A percentile compares a stretch with the other conserved stretches of the same genome.
Conservation (phyloP, 2,888 invertebrate genomes). For the Gandaritis pyraliata region DNA sequence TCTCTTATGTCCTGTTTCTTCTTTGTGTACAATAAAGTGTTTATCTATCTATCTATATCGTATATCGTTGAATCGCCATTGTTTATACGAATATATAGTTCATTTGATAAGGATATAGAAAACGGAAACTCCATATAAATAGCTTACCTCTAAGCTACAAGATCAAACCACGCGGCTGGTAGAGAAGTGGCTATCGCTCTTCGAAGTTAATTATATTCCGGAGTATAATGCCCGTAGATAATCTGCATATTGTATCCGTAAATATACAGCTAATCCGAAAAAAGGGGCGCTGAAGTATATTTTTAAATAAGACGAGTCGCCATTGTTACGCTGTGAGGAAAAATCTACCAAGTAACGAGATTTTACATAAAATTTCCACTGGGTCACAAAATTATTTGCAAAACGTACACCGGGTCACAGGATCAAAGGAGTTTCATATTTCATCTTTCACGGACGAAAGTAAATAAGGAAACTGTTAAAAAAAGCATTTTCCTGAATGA, state of each 20-base stretch:
- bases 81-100: too few species aligned
- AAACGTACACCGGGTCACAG: conserved; percentile 3
- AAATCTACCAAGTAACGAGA: not conserved
- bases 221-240: not conserved
- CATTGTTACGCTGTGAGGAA: not conserved
- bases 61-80: too few species aligned
- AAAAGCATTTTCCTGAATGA: conserved; percentile 14
- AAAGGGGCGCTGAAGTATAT: conserved; percentile 1
- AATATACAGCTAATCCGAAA: conserved; percentile 6
- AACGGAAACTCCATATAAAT: too few species aligned
- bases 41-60: too few species aligned
- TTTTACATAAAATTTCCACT: not conserved
- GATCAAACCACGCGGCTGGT: too few species aligned
- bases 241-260: conserved; percentile 3
- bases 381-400: not conserved
- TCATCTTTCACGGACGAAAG: conserved; percentile 11
- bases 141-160: too few species aligned
- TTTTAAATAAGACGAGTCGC: not conserved
- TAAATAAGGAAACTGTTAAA: conserved; percentile 19
- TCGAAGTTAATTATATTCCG: conserved; percentile 3
- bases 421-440: conserved; percentile 15
- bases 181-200: not conserved
- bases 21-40: too few species aligned
- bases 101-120: too few species aligned
- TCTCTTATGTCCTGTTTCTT: too few species aligned